Base-by-base conservation (phyloP, 2,888 invertebrate genomes). In the Salpingus planirostris region DNA sequence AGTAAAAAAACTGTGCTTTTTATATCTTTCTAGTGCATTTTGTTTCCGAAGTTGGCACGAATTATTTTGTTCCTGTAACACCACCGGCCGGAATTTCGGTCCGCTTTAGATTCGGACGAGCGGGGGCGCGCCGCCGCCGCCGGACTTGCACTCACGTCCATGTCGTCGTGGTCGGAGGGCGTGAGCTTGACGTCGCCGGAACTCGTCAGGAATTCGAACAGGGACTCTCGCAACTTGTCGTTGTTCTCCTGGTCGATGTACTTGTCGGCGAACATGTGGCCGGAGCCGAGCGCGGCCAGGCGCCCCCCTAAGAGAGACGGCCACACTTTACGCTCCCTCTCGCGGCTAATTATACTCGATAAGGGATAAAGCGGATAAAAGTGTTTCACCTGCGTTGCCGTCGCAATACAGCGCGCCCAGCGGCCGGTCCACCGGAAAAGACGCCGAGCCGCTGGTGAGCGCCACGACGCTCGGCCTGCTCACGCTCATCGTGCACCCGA, bases 221-320 rank as follows among this genome's bases (percentile, higher is more conserved):
- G 67, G 59, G 91, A 78, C 62, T 96, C 93, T 55, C 92, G 69
- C 41, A 97, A 76, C 47, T 80, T 78, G 57, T 85, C 81, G 58
- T 98, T 98, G 54, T 90, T 86, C 66, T 96, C 96, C 61, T 87
- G 85, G 54, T 90, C 91, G 34, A 97, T 69, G 61, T 95, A 98
- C 54, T 83, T 79, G 60, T 98, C 97, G 15, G 84, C 76, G 59
- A 97, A 87, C 69, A 96, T 83, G 55, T 89, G 84, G 0, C 85
- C 86, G 0, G 96, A 95, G 1, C 97, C 97, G 31, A 95, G 67
- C 1, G 93, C 93, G 36, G 86, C 80, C 11, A 98, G 70, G 59
- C 84, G 82, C 1, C 91, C 74, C 31, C 64, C 79, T 66, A 48
- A 31, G 54, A 49, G 18, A 23, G 10, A 23, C 5, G 8, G n/a